Conservation (phyloP, 2,888 invertebrate genomes). For the Dryococelus australis region DNA sequence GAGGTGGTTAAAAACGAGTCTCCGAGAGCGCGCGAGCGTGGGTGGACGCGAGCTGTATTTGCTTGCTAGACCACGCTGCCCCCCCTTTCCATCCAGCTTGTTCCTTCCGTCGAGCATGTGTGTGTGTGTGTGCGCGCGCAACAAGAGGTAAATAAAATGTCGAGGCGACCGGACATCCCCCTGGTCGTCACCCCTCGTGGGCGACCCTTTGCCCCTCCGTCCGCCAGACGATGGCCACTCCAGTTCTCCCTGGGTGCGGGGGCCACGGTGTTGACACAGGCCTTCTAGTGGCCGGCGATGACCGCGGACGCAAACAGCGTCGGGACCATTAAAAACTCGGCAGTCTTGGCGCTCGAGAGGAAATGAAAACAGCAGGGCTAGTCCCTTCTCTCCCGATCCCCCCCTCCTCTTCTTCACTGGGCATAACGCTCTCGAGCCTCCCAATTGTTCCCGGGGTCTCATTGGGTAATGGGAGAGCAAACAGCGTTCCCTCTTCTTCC, state of each 20-base stretch:
- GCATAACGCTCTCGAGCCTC: neutral
- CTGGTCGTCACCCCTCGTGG: too few species aligned
- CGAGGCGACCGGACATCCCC: too few species aligned
- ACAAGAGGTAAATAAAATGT: neutral
- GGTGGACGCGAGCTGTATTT: neutral
- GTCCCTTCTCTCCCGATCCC: neutral
- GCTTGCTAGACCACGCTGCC: neutral
- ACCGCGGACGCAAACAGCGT: neutral
- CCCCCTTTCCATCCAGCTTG: neutral
- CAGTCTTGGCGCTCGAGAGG: neutral
- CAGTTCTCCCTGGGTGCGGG: neutral
- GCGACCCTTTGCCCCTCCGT: too few species aligned
- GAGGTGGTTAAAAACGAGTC: neutral
- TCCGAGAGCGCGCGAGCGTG: neutral
- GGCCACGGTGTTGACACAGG: neutral
- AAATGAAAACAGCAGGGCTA: neutral
- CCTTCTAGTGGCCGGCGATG: neutral
- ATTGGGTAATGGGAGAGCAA: constrained; percentile 16
- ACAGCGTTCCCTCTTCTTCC: neutral
- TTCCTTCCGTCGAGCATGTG: neutral
- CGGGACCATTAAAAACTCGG: neutral
- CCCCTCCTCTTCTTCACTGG: too few species aligned
- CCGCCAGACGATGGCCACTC: too few species aligned
- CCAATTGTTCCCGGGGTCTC: constrained; percentile 7
- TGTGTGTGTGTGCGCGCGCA: too few species aligned